phyloP scores from a whole-genome alignment of 2,797 vertebrate species.

The Mergus octosetaceus region DNA sequence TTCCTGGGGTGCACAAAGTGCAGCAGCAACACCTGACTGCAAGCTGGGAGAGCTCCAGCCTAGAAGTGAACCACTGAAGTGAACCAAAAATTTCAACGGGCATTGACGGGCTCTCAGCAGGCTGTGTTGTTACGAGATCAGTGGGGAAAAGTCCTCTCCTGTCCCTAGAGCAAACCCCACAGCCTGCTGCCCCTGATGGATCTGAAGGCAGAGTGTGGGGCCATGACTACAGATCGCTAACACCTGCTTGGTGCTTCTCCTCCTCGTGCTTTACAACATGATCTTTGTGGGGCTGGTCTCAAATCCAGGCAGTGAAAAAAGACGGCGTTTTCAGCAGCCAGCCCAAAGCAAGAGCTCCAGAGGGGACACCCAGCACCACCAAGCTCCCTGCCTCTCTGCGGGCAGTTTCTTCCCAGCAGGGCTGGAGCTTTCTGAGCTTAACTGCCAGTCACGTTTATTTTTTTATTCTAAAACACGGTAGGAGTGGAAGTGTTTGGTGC shows the following conservation, averaged over 20 bases:
- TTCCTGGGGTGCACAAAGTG: neutral
- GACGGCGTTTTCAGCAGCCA: neutral
- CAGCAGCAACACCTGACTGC: neutral
- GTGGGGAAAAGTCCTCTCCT: neutral
- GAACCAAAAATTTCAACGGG: neutral
- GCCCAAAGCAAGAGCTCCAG: neutral
- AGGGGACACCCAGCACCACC: neutral
- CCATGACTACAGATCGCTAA: neutral
- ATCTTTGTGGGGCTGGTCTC: neutral
- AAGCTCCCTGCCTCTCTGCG: neutral
- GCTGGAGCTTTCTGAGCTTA: neutral
- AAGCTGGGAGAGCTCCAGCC: neutral
- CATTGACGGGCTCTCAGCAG: neutral
- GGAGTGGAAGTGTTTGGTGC: neutral
- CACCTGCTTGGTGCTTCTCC: neutral
- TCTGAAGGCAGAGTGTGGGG: neutral
- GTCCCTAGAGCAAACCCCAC: neutral
- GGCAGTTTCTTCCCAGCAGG: neutral
- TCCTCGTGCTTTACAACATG: rapidly evolving
- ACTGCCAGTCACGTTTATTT: neutral
- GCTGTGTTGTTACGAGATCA: neutral
- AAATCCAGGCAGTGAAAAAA: neutral
- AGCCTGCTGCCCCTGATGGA: neutral
- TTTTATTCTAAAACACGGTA: neutral
- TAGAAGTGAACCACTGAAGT: neutral